phyloP scores from a whole-genome alignment of 2,797 vertebrate genomes.

The Rhinophrynus dorsalis region DNA sequence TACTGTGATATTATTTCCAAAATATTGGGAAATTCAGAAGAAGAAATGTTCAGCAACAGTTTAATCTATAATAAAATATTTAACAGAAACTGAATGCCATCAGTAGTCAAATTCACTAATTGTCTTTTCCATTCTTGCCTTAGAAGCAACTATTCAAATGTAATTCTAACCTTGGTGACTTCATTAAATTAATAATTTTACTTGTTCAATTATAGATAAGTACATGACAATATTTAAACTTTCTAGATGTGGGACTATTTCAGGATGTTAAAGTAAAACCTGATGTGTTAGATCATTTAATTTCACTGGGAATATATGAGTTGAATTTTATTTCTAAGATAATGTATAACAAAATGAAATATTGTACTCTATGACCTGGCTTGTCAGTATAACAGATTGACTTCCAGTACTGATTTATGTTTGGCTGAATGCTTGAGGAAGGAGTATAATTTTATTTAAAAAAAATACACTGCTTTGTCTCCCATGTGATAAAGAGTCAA shows the following conservation, averaged over 20 bases:
- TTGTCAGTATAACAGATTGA: neutral
- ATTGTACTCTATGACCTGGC: neutral
- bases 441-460: neutral
- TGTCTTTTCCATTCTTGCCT: neutral
- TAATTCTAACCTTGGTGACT: neutral
- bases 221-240: neutral
- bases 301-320: neutral
- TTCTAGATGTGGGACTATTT: neutral
- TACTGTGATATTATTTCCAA: too few relatives aligned
- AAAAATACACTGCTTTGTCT: neutral
- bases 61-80: too few relatives aligned
- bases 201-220: conserved; percentile 12
- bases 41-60: too few relatives aligned
- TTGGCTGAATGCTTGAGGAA: neutral
- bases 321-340: neutral
- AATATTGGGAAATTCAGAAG: too few relatives aligned
- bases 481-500: neutral
- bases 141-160: neutral
- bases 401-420: neutral
- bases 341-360: neutral
- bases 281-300: too few relatives aligned
- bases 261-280: neutral
- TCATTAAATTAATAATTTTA: conserved; percentile 16
- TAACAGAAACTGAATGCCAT: neutral
- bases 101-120: neutral